phyloP scores from a whole-genome alignment of 2,113 vertebrate species.

The Alces alces region DNA sequence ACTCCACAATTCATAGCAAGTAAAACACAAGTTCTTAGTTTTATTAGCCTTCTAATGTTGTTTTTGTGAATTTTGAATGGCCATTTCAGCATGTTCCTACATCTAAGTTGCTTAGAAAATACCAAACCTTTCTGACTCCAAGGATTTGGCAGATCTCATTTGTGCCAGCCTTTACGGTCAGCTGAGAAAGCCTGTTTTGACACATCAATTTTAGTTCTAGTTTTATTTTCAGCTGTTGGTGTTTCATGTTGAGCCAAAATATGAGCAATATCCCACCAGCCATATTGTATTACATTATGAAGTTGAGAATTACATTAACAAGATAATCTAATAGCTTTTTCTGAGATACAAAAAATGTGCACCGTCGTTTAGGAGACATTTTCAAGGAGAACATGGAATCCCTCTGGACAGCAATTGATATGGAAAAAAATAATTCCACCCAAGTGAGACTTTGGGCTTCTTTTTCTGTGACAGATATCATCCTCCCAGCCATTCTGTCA shows the following conservation, averaged over 20 bases:
- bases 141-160: neutral
- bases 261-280: neutral
- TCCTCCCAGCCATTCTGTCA: neutral
- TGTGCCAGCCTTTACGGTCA: neutral
- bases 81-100: neutral
- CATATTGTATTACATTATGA: conserved; percentile 42
- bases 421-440: neutral
- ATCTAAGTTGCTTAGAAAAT: conserved; percentile 26
- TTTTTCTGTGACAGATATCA: neutral
- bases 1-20: neutral
- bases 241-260: conserved; percentile 31
- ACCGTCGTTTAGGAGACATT: neutral
- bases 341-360: neutral
- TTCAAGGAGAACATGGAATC: neutral
- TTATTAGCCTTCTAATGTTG: neutral
- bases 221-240: neutral
- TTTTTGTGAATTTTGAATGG: neutral
- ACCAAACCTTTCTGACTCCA: neutral
- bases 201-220: neutral
- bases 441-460: neutral
- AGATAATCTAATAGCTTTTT: conserved; percentile 39
- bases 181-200: conserved; percentile 23
- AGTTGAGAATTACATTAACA: conserved; percentile 30
- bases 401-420: neutral
- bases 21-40: conserved; percentile 1